phyloP scores from a whole-genome alignment of 2,888 invertebrate species.

The Macropis europaea region DNA sequence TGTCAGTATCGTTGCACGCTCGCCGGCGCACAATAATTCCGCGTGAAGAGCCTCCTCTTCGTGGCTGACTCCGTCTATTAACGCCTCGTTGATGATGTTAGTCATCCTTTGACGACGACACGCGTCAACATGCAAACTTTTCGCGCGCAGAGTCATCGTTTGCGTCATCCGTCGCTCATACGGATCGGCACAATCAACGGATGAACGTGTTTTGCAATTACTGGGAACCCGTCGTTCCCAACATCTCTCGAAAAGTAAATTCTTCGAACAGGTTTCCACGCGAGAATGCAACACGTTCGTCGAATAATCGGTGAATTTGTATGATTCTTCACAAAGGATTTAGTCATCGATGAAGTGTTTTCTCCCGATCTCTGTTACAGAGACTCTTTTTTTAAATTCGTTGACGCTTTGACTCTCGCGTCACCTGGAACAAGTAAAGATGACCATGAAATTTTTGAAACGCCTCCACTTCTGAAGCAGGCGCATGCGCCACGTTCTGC shows the following conservation, averaged over 20 bases:
- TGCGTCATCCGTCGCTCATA: slow-evolving; percentile 30
- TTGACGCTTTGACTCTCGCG: too few species aligned
- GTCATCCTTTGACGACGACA: slow-evolving; percentile 34
- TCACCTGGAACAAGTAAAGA: too few species aligned
- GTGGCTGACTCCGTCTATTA: slow-evolving; percentile 21
- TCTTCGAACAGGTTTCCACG: slow-evolving; percentile 27
- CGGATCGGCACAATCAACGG: slow-evolving; percentile 35
- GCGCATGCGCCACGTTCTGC: too few species aligned
- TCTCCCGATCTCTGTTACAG: too few species aligned
- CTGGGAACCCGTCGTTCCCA: slow-evolving; percentile 3
- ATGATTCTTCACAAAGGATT: slow-evolving; percentile 5
- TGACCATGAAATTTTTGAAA: too few species aligned
- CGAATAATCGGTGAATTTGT: slow-evolving; percentile 26
- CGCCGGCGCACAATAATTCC: slow-evolving; percentile 15
- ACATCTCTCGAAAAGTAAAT: slow-evolving; percentile 17
- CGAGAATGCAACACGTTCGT: background rate
- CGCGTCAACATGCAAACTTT: slow-evolving; percentile 29
- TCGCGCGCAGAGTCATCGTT: slow-evolving; percentile 37
- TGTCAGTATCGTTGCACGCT: background rate
- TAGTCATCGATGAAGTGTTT: too few species aligned
- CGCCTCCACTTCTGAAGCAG: too few species aligned
- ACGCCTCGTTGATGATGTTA: slow-evolving; percentile 41
- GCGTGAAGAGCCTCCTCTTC: slow-evolving; percentile 13
- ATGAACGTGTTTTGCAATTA: slow-evolving; percentile 39
- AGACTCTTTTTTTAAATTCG: too few species aligned